These are phyloP conservation scores for Brienomyrus longianalis DNA, from an alignment of 2,113 vertebrate species.

Conservation along the genomic window DNA sequence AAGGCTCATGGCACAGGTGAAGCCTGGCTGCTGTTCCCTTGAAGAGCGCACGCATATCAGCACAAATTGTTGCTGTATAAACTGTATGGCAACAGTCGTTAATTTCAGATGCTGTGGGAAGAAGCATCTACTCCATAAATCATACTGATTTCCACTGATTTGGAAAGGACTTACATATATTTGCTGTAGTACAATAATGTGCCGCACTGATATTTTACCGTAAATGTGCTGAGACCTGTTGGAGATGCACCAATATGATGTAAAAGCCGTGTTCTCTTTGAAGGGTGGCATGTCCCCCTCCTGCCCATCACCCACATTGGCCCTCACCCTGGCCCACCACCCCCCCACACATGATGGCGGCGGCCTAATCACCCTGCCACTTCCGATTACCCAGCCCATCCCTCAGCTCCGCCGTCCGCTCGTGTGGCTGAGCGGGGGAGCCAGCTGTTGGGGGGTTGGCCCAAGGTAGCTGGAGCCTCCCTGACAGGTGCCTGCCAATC, in stretches of 20 bases:
- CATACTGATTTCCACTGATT: background rate
- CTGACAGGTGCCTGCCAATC: background rate
- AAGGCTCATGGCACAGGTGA: background rate
- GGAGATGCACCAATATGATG: background rate
- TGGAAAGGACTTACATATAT: background rate
- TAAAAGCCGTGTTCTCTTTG: background rate
- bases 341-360: conserved; percentile 40
- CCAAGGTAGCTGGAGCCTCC: background rate
- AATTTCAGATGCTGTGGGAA: background rate
- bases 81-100: background rate
- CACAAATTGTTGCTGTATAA: background rate
- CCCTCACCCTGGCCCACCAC: conserved; percentile 17
- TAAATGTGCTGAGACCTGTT: background rate
- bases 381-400: conserved; percentile 57
- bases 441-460: conserved; percentile 41
- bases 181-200: background rate
- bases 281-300: background rate
- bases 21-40: background rate
- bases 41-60: background rate
- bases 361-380: conserved; percentile 54
- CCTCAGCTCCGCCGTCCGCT: conserved; percentile 48
- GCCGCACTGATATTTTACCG: background rate
- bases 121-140: background rate
- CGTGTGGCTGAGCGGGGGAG: conserved; percentile 28
- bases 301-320: background rate